Percentiles rank a stretch among this genome's conserved stretches.
Conservation (phyloP, 2,113 vertebrate species). For the Notechis scutatus region DNA sequence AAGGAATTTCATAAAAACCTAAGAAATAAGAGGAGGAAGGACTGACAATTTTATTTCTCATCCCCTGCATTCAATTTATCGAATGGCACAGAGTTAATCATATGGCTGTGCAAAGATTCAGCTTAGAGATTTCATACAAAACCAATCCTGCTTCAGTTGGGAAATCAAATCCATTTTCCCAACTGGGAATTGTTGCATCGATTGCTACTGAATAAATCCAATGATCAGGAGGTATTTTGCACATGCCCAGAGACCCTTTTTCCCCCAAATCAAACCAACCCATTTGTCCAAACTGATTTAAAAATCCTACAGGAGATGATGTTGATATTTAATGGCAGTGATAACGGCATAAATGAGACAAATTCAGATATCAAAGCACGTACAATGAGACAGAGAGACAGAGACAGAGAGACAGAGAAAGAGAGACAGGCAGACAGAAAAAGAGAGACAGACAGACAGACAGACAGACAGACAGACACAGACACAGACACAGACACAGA, state of each 20-base stretch:
- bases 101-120: not conserved
- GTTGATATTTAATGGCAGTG: not conserved
- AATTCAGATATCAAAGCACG: fast-evolving
- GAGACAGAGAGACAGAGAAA: not conserved
- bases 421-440: not conserved
- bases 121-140: not conserved
- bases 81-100: not conserved
- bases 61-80: not conserved
- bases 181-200: not conserved
- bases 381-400: not conserved
- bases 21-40: not conserved
- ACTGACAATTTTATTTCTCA: not conserved
- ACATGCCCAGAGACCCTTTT: not conserved
- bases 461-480: too few relatives aligned
- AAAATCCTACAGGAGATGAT: not conserved
- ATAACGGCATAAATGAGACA: not conserved
- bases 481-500: too few relatives aligned
- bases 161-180: not conserved
- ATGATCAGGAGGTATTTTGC: not conserved
- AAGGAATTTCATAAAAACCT: conserved; percentile 19
- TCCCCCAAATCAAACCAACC: not conserved
- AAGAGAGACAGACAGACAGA: too few relatives aligned
- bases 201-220: not conserved
- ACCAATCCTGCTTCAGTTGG: not conserved
- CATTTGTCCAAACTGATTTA: not conserved